Conservation (phyloP, 2,113 vertebrate genomes). For the Hemiprocne comata region DNA sequence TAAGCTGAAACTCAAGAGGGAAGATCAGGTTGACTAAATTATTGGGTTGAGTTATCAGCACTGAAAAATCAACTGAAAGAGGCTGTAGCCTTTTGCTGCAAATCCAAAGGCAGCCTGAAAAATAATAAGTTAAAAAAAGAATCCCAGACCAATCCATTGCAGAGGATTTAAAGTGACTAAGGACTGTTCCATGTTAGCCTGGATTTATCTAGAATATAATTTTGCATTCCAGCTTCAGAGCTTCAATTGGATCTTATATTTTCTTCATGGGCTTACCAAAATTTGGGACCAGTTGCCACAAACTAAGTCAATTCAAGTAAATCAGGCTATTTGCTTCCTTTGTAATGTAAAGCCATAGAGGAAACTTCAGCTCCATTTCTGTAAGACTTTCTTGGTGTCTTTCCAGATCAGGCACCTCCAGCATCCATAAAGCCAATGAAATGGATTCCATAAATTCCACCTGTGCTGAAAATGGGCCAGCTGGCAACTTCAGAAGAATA, state of each 20-base stretch:
- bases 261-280: background rate
- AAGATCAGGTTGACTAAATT: conserved; percentile 65
- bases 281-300: background rate
- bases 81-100: conserved; percentile 26
- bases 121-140: background rate
- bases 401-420: background rate
- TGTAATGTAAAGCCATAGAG: fast-evolving
- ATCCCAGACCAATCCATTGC: background rate
- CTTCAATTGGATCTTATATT: background rate
- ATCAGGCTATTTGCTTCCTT: background rate
- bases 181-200: background rate
- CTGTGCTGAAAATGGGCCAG: background rate
- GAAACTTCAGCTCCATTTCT: background rate
- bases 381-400: background rate
- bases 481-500: background rate
- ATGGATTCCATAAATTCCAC: background rate
- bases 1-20: conserved; percentile 60
- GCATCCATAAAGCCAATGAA: background rate
- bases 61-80: conserved; percentile 33
- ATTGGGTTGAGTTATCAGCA: conserved; percentile 49
- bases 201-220: background rate
- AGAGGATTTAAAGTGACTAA: background rate
- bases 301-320: background rate
- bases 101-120: background rate
- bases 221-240: background rate